Evolutionary conservation across 1,140 invertebrate species (phyloP), one percentile per base, ranked within the genome.

Genomic region (Mizuhopecten yessoensis): DNA sequence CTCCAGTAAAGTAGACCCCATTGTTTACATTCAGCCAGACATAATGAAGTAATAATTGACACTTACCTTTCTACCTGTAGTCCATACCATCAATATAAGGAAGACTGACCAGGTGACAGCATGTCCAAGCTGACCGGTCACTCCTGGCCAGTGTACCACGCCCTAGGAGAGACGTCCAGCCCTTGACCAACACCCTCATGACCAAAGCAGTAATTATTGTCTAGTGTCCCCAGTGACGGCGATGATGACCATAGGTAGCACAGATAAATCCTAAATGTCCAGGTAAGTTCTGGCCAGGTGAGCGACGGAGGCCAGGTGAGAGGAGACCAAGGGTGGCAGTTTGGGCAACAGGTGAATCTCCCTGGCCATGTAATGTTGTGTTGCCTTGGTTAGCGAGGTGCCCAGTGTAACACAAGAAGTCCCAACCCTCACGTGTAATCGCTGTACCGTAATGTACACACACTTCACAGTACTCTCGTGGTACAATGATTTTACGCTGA

Each of bases 131-230:
- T 75, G 57, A 75, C n/a, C 23, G 57, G 57, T 75, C 57, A 29
- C n/a, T 75, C 57, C 57, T 75, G 57, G 57, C 57, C 57, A 11
- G 57, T 29, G 57, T 75, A 75, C 57, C 57, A 75, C 57, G n/a
- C 57, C 57, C 57, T 9, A 75, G 57, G 57, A 75, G 57, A 29
- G 57, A 75, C 57, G 57, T 75, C 57, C 57, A 75, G 57, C n/a
- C 5, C 57, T 75, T 75, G 57, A 75, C 57, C 57, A 75, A 75
- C 57, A 75, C 57, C 57, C n/a, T 75, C 57, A 75, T 75, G 57
- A 75, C 57, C 57, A 75, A 75, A 75, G 57, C 57, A 75, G 57
- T 75, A 75, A 75, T 75, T 75, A 75, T 75, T 75, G 57, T 75
- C 57, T 75, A 29, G 57, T 57, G 57, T 75, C 57, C 57, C 57